A percentile compares a stretch with the other conserved stretches of the same genome.
Conservation (phyloP, 2,113 vertebrate genomes). For the Setophaga coronata region DNA sequence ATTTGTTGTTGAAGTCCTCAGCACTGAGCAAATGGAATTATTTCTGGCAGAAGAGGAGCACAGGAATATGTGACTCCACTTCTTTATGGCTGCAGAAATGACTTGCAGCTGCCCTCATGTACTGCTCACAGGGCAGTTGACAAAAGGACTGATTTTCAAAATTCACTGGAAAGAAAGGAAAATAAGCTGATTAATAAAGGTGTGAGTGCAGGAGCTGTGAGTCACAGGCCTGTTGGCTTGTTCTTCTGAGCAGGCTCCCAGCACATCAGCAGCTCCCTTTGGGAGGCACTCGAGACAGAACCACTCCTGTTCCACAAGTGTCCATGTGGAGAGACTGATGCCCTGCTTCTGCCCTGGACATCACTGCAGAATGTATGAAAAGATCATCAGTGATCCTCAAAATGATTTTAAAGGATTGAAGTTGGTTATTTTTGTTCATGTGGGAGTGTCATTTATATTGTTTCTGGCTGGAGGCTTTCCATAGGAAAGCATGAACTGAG, state of each 20-base stretch:
- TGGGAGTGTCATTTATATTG: neutral
- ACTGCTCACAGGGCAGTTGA: neutral
- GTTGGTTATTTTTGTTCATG: neutral
- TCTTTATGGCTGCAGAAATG: neutral
- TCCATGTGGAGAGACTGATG: neutral
- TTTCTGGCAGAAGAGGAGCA: neutral
- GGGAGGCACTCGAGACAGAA: neutral
- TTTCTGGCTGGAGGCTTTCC: neutral
- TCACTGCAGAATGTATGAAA: neutral
- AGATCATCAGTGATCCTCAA: neutral
- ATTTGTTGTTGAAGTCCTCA: neutral
- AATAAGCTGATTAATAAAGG: conserved; percentile 23
- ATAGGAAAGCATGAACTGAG: neutral
- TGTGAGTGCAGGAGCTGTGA: neutral
- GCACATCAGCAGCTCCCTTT: neutral
- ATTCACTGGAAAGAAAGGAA: neutral
- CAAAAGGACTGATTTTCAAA: conserved; percentile 16
- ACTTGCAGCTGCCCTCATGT: neutral
- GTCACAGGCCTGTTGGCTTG: neutral
- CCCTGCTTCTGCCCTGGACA: neutral
- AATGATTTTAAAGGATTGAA: neutral
- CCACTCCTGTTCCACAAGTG: neutral
- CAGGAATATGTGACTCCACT: neutral
- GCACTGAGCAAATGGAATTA: neutral
- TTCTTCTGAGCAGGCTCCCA: neutral